Evolutionary conservation across 2,888 invertebrate species (phyloP), one percentile per base, ranked within the genome.

Genomic region (Amblyteles armatorius): DNA sequence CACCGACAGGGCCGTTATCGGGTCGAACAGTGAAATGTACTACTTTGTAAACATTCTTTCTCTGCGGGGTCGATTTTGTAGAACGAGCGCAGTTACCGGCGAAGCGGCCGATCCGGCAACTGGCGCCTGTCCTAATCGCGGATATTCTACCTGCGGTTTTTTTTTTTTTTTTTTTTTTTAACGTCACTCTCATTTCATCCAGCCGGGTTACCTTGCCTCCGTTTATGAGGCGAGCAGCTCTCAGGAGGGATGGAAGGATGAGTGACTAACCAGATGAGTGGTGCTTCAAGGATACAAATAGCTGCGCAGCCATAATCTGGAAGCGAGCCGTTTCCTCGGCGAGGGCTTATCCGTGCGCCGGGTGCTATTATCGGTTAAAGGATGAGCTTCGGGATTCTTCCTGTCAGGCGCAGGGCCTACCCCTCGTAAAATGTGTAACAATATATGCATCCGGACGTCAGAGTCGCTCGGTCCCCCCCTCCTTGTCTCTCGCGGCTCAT

Each of bases 91-190:
- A 67, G 16, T 40, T 77, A 48, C 55, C 11, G 29, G 22, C 60
- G 57, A 57, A 65, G 65, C 63, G 6, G 50, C 19, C 65, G 48
- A 57, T 11, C 22, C 26, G 52, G 33, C 65, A 63, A 29, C 77
- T 68, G 85, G 86, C 86, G 87, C 86, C 87, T 78, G 50, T 82
- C 73, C 86, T 86, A 87, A 87, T 87, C 85, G 83, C 57, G 55
- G 79, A 86, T 79, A 86, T 81, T 78, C 81, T 80, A 86, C 86
- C 84, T 84, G 83, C 65, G 69, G 22, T 68, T 55, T 81, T 78
- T 82, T 48, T 48, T 29, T 76, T 67, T 48, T 48, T 29, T 76
- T 67, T 71, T 78, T 68, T 40, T 48, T 50, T 52, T 36, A 48
- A 57, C 73, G 73, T 80, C 80, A 78, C 80, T 78, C 84, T 84